phyloP scores from a whole-genome alignment of 1,140 invertebrate species.

The Lepidurus packardi region DNA sequence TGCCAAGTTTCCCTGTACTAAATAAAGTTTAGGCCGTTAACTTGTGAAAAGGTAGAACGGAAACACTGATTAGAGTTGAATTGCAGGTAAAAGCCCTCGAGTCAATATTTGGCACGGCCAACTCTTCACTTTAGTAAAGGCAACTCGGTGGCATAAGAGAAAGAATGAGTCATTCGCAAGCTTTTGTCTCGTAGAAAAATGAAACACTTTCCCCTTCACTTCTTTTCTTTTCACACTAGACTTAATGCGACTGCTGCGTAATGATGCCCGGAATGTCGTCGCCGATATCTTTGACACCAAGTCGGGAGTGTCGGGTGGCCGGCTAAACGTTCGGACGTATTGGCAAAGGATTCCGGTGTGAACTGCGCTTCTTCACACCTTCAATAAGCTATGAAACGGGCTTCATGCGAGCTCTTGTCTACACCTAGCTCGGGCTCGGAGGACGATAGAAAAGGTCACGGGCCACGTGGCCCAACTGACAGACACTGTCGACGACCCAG shows the following conservation, averaged over 20 bases:
- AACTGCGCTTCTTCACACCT: slow-evolving; percentile 2
- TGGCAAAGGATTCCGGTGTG: not conserved
- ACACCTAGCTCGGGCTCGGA: not conserved
- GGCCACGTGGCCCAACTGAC: slow-evolving; percentile 15
- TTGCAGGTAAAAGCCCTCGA: not conserved
- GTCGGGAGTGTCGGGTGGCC: not conserved
- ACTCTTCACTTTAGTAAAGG: not conserved
- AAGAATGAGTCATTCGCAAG: too few relatives aligned
- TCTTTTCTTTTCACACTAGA: not conserved
- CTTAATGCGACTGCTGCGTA: not conserved
- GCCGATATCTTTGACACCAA: slow-evolving; percentile 7
- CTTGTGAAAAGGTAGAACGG: not conserved
- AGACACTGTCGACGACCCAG: slow-evolving; percentile 17
- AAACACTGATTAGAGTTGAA: not conserved
- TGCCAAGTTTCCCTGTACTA: not conserved
- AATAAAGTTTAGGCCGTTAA: not conserved
- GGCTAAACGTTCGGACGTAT: not conserved
- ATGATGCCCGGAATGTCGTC: slow-evolving; percentile 1
- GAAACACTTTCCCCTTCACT: not conserved
- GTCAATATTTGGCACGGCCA: not conserved
- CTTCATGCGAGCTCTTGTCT: slow-evolving; percentile 9
- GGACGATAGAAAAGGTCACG: slow-evolving; percentile 21
- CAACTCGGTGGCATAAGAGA: too few relatives aligned
- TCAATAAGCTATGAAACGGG: not conserved
- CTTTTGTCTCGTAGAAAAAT: not conserved